A percentile compares a stretch with the other conserved stretches of the same genome.
Evolutionary conservation across 2,113 vertebrate species (phyloP).

Genomic region (Scalopus aquaticus): DNA sequence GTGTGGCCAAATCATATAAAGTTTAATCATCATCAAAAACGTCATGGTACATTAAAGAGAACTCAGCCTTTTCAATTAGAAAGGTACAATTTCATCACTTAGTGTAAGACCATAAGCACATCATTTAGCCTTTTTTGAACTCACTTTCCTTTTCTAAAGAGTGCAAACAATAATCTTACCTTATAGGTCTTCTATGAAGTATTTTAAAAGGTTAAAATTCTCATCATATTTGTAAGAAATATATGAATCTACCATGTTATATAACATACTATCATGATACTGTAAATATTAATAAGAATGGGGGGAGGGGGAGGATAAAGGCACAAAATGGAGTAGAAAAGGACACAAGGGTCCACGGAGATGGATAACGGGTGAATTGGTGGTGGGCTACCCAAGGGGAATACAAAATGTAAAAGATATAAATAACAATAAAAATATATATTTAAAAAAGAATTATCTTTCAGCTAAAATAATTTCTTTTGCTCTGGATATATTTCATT

Average conservation of each 20-base stretch:
- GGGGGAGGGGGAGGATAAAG: too few relatives aligned
- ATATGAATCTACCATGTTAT: neutral
- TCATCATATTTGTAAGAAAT: neutral
- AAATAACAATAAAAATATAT: too few relatives aligned
- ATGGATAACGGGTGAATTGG: too few relatives aligned
- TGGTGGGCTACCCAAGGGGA: too few relatives aligned
- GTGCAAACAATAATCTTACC: neutral
- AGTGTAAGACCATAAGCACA: neutral
- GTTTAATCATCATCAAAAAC: neutral
- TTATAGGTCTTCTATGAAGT: neutral
- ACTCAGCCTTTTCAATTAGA: neutral
- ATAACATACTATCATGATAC: too few relatives aligned
- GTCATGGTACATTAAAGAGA: neutral
- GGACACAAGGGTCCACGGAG: too few relatives aligned
- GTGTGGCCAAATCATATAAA: neutral
- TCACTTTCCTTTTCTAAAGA: slow-evolving; percentile 15
- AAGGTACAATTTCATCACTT: neutral
- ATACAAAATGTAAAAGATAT: too few relatives aligned
- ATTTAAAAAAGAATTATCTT: too few relatives aligned
- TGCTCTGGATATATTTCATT: neutral
- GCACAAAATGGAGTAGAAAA: too few relatives aligned
- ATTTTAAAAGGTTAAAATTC: neutral
- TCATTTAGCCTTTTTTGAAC: neutral
- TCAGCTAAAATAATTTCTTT: neutral
- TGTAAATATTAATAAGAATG: neutral